Evolutionary conservation across 2,888 invertebrate species (phyloP).

Genomic region (Dusona sp.): DNA sequence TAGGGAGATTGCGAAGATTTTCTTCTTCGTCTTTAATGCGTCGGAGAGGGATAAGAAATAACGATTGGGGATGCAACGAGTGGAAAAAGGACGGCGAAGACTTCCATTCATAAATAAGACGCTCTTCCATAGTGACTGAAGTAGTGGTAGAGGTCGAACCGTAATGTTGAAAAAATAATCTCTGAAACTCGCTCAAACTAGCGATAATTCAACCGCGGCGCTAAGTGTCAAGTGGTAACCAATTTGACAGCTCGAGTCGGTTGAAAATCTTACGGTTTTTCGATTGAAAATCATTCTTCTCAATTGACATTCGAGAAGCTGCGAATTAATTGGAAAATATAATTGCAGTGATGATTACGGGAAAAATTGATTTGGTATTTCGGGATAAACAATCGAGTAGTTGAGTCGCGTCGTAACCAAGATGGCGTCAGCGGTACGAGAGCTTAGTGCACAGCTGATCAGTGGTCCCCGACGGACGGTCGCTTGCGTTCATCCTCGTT

Average conservation of each 20-base stretch:
- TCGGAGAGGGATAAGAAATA: slow-evolving; percentile 24
- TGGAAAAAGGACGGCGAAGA: slow-evolving; percentile 59
- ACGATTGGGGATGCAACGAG: neutral
- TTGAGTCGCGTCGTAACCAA: slow-evolving; percentile 25
- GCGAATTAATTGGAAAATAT: neutral
- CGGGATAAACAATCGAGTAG: slow-evolving; percentile 7
- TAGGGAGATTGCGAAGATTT: slow-evolving; percentile 51
- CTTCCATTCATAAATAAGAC: slow-evolving; percentile 81
- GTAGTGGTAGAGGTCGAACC: neutral
- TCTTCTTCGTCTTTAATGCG: slow-evolving; percentile 21
- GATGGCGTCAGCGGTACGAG: slow-evolving; percentile 54
- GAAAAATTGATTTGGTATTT: neutral
- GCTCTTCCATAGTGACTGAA: neutral
- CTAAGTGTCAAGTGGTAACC: slow-evolving; percentile 64
- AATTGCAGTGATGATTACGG: neutral
- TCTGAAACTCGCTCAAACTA: neutral
- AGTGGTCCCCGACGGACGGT: slow-evolving; percentile 78
- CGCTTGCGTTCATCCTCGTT: slow-evolving; percentile 68
- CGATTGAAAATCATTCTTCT: slow-evolving; percentile 1
- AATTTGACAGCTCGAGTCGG: slow-evolving; percentile 76
- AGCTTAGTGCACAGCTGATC: slow-evolving; percentile 82
- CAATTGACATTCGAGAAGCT: neutral
- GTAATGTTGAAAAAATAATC: neutral
- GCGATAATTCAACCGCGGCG: slow-evolving; percentile 1
- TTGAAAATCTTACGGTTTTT: slow-evolving; percentile 17